phyloP scores from a whole-genome alignment of 2,113 vertebrate species.

The Ahaetulla prasina region DNA sequence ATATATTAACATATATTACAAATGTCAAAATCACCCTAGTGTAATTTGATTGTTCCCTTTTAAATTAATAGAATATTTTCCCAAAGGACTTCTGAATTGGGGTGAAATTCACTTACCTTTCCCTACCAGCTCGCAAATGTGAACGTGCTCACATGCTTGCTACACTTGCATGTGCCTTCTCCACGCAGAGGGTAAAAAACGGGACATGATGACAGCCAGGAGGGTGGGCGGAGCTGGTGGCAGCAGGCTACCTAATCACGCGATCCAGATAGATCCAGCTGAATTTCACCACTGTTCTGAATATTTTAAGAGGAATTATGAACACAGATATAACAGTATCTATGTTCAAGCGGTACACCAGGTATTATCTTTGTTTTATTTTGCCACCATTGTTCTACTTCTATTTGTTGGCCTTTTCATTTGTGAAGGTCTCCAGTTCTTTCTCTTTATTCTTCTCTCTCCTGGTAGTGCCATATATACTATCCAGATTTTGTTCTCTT shows the following conservation, averaged over 20 bases:
- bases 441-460: background rate
- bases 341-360: background rate
- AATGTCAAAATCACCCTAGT: background rate
- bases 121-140: no score
- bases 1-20: background rate
- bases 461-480: background rate
- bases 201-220: no score
- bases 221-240: no score
- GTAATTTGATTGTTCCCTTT: no score
- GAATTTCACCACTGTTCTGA: background rate
- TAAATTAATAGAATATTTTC: background rate
- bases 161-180: no score
- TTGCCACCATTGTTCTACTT: background rate
- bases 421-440: background rate
- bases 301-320: background rate
- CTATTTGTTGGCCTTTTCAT: background rate
- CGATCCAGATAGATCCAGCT: no score
- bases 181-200: no score
- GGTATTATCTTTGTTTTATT: no score
- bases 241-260: no score
- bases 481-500: background rate
- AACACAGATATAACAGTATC: no score
- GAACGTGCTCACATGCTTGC: no score
- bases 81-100: background rate
- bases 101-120: no score